These are phyloP conservation scores for Pseudorhiza aurosa DNA, from an alignment of 30 jellyfish, hydroid and myxozoan genomes.

Conservation along the genomic window DNA sequence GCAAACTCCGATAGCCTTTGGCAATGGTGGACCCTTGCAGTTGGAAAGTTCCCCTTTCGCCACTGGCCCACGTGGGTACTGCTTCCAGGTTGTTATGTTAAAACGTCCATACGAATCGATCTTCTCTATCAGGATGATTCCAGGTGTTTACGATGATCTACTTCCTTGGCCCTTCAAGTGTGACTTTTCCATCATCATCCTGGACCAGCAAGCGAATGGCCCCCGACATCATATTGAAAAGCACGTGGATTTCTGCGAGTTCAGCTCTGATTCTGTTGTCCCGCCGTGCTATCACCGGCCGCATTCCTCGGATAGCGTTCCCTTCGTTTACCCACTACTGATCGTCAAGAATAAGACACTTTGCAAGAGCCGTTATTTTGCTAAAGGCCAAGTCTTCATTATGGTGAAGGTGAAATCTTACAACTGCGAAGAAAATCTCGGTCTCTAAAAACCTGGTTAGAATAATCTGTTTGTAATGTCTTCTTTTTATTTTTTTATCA, in stretches of 20 bases:
- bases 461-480: too few relatives aligned
- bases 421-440: conserved; percentile 33
- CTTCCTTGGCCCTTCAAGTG: conserved; percentile 60
- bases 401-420: conserved; percentile 25
- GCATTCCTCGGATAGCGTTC: not conserved
- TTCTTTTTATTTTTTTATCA: too few relatives aligned
- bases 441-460: not conserved
- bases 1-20: too few relatives aligned
- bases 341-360: conserved; percentile 13
- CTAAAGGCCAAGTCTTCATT: conserved; percentile 7
- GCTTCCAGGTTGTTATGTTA: conserved; percentile 3
- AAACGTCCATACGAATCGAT: conserved; percentile 16
- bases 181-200: conserved; percentile 18
- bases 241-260: conserved; percentile 33
- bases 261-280: not conserved
- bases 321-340: conserved; percentile 13
- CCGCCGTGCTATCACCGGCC: conserved; percentile 49
- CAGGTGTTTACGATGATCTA: conserved; percentile 35
- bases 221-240: conserved; percentile 7
- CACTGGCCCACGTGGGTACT: conserved; percentile 57
- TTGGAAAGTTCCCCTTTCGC: conserved; percentile 17
- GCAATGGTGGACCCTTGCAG: too few relatives aligned
- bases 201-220: conserved; percentile 14
- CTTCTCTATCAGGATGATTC: conserved; percentile 31
- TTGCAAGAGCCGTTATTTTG: conserved; percentile 3